A percentile compares a stretch with the other conserved stretches of the same genome.
phyloP scores from a whole-genome alignment of 2,888 invertebrate genomes.

The Cephus rjabovi region DNA sequence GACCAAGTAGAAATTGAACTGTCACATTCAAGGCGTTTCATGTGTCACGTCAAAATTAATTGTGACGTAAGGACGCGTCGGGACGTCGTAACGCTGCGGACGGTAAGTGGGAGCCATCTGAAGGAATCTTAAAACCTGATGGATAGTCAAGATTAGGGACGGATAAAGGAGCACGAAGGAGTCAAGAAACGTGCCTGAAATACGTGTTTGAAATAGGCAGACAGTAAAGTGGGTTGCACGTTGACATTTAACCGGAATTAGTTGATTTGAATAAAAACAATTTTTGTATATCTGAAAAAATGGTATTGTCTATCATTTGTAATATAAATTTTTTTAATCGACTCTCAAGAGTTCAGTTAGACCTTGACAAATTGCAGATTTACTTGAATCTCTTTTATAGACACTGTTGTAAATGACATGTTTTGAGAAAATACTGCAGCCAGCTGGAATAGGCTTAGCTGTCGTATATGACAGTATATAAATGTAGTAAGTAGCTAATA shows the following conservation, averaged over 20 bases:
- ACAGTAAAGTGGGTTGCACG: neutral
- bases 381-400: neutral
- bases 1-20: neutral
- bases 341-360: neutral
- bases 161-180: neutral
- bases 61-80: neutral
- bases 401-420: neutral
- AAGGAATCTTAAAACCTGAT: neutral
- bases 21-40: neutral
- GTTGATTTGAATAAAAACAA: neutral
- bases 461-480: neutral
- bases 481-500: neutral
- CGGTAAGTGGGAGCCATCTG: neutral
- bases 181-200: neutral
- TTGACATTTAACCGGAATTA: neutral
- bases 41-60: neutral
- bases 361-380: neutral
- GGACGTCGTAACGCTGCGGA: neutral
- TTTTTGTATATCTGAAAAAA: neutral
- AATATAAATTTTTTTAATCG: neutral
- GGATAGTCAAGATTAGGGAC: neutral
- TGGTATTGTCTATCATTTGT: neutral
- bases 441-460: neutral
- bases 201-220: neutral
- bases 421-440: neutral